Conservation (phyloP, 2,113 vertebrate genomes). For the Sorex fumeus region DNA sequence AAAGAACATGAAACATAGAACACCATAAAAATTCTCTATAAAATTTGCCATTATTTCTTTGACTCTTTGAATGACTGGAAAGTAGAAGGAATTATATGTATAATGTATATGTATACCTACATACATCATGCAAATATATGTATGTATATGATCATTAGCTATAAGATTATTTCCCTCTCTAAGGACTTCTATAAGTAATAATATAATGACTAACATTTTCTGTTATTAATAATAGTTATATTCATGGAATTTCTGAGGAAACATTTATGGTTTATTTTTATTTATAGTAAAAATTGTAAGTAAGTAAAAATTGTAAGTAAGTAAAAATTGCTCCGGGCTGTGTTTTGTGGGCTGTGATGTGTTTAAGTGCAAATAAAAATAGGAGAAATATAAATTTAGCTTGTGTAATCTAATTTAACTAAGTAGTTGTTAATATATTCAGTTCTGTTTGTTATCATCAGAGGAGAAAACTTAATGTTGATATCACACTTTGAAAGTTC, state of each 20-base stretch:
- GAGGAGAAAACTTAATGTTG: constrained; percentile 59
- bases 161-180: constrained; percentile 59
- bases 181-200: constrained; percentile 72
- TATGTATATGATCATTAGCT: constrained; percentile 61
- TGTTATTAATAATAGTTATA: constrained; percentile 63
- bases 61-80: neutral
- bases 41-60: neutral
- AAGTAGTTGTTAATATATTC: constrained; percentile 58
- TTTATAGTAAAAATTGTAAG: constrained; percentile 68
- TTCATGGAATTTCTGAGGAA: constrained; percentile 72
- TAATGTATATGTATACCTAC: no score
- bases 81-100: neutral
- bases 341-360: constrained; percentile 34
- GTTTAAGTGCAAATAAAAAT: constrained; percentile 66
- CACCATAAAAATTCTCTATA: neutral
- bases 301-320: no score
- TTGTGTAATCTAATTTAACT: constrained; percentile 58
- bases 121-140: no score
- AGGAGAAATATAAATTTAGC: constrained; percentile 60
- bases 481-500: constrained; percentile 24
- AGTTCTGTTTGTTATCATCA: constrained; percentile 47
- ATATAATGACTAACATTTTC: constrained; percentile 72
- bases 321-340: constrained; percentile 42
- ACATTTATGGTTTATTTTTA: constrained; percentile 63
- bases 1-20: constrained; percentile 14